Evolutionary conservation across 2,113 vertebrate species (phyloP).

Genomic region (Sceloporus tristichus): DNA sequence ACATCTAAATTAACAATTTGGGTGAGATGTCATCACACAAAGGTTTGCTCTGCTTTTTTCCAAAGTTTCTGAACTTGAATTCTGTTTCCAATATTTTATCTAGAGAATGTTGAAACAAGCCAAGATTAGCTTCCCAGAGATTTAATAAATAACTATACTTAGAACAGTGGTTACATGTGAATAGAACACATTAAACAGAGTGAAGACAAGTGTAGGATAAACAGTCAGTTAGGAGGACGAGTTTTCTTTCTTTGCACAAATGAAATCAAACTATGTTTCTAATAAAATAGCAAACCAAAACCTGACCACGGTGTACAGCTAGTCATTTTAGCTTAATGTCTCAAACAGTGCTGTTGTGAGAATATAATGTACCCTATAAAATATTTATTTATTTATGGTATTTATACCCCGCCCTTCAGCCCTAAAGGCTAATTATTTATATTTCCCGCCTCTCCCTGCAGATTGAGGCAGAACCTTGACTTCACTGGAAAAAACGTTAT

Average conservation of each 20-base stretch:
- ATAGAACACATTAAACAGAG: slow-evolving; percentile 22
- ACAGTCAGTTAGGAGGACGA: not conserved
- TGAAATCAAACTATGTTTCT: slow-evolving; percentile 8
- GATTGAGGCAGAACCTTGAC: not conserved
- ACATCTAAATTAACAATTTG: not conserved
- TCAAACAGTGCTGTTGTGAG: not conserved
- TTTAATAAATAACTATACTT: slow-evolving; percentile 33
- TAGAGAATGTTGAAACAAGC: not conserved
- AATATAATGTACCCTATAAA: too few species aligned
- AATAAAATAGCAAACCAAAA: not conserved
- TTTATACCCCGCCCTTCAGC: too few species aligned
- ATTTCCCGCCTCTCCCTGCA: too few species aligned
- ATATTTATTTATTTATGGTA: too few species aligned
- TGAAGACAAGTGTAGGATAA: too few species aligned
- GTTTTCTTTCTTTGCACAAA: not conserved
- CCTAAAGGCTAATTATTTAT: too few species aligned
- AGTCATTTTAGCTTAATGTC: not conserved
- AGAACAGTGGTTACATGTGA: not conserved
- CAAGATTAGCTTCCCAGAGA: slow-evolving; percentile 33
- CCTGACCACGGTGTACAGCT: not conserved
- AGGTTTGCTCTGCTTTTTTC: not conserved
- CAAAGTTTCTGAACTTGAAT: not conserved
- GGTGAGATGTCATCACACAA: not conserved
- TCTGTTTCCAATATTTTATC: not conserved
- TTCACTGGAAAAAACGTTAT: not conserved